Conservation (phyloP, 2,113 vertebrate genomes). For the Lota lota region DNA sequence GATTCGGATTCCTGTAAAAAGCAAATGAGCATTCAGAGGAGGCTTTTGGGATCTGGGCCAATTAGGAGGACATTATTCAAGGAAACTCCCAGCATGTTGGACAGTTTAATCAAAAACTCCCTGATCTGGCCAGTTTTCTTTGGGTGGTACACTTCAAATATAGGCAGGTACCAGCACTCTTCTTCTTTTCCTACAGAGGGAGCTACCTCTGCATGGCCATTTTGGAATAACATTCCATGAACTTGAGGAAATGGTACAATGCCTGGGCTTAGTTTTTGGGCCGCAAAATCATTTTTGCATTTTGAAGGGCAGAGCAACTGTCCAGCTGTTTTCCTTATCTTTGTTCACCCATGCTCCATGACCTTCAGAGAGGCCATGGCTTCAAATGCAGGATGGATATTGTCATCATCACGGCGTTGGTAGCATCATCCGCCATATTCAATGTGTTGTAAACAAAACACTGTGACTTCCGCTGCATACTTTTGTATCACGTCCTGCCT, state of each 20-base stretch:
- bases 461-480: no score
- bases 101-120: no score
- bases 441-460: no score
- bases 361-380: background rate
- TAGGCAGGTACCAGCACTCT: slow-evolving; percentile 16
- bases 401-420: no score
- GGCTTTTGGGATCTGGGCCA: no score
- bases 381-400: background rate
- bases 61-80: no score
- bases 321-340: slow-evolving; percentile 13
- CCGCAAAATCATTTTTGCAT: background rate
- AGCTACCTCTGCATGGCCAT: slow-evolving; percentile 16
- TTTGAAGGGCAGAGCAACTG: slow-evolving; percentile 4
- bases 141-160: slow-evolving; percentile 6
- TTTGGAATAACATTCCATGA: slow-evolving; percentile 19
- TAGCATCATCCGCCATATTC: no score
- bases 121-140: background rate
- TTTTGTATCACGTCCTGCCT: no score
- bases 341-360: slow-evolving; percentile 2
- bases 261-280: slow-evolving; percentile 8
- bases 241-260: slow-evolving; percentile 4
- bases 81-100: no score
- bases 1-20: no score
- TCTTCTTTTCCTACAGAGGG: slow-evolving; percentile 1
- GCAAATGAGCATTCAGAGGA: no score